Percentiles rank a stretch among this genome's conserved stretches.
These are phyloP conservation scores for Griposia aprilina DNA, from an alignment of 2,888 invertebrate genomes.

Conservation along the genomic window DNA sequence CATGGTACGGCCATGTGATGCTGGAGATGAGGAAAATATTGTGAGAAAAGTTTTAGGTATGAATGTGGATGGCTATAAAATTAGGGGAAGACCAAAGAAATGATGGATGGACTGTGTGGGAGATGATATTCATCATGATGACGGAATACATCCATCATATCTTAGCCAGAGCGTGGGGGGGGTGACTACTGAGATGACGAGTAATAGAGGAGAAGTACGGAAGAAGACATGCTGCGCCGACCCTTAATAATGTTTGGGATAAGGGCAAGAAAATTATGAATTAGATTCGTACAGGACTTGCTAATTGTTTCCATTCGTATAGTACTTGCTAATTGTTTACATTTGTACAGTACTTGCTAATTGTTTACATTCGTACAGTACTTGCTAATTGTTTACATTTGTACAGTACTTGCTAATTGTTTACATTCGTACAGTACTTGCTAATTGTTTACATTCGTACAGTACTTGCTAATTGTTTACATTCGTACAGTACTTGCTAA, in stretches of 20 bases:
- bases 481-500: background rate
- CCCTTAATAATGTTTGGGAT: no score
- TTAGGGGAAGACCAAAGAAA: background rate
- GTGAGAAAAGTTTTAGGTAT: background rate
- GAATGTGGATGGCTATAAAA: background rate
- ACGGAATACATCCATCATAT: background rate
- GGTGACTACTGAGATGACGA: background rate
- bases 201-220: background rate
- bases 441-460: background rate
- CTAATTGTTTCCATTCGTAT: no score
- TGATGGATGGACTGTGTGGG: background rate
- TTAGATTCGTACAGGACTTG: background rate
- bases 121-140: background rate
- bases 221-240: background rate
- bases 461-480: no score
- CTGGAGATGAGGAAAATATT: background rate
- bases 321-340: no score
- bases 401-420: no score
- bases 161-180: background rate
- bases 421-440: background rate
- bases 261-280: background rate
- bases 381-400: background rate
- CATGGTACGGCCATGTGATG: background rate
- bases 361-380: background rate
- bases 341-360: background rate